Percentiles rank a stretch among this genome's conserved stretches.
phyloP scores from a whole-genome alignment of 2,888 invertebrate genomes.

The Apeira syringaria region DNA sequence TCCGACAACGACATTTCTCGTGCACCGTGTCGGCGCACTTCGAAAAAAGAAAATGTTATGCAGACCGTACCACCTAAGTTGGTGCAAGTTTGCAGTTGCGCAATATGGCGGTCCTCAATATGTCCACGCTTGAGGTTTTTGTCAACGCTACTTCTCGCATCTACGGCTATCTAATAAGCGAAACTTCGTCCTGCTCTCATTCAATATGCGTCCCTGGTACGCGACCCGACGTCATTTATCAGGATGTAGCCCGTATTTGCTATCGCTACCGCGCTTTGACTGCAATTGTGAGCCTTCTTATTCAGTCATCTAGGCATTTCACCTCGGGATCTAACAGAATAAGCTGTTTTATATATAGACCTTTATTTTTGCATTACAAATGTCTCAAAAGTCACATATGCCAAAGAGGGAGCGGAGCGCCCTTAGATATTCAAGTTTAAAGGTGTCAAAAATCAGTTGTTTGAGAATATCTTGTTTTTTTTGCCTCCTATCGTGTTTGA shows the following conservation, averaged over 20 bases:
- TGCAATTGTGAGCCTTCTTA: constrained; percentile 30
- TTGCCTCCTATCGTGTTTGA: too few species aligned
- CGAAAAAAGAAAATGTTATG: constrained; percentile 62
- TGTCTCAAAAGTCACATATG: too few species aligned
- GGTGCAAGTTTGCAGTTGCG: constrained; percentile 71
- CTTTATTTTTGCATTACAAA: too few species aligned
- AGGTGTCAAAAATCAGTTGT: too few species aligned
- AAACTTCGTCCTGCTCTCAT: constrained; percentile 74
- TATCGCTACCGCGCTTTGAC: constrained; percentile 23
- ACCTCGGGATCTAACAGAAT: too few species aligned
- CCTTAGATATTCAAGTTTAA: too few species aligned
- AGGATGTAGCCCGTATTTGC: constrained; percentile 35
- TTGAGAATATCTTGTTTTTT: too few species aligned
- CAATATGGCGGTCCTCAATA: constrained; percentile 73
- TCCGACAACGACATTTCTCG: constrained; percentile 38
- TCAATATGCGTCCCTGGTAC: constrained; percentile 73
- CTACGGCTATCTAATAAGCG: constrained; percentile 76
- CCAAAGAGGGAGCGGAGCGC: too few species aligned
- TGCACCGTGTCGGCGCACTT: constrained; percentile 32
- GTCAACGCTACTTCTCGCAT: constrained; percentile 74
- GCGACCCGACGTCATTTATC: constrained; percentile 62
- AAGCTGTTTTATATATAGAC: too few species aligned
- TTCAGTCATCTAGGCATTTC: too few species aligned
- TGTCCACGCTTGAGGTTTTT: constrained; percentile 72
- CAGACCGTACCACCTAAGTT: constrained; percentile 58